Conservation (phyloP, 2,113 vertebrate species). For the Calidris pygmaea region DNA sequence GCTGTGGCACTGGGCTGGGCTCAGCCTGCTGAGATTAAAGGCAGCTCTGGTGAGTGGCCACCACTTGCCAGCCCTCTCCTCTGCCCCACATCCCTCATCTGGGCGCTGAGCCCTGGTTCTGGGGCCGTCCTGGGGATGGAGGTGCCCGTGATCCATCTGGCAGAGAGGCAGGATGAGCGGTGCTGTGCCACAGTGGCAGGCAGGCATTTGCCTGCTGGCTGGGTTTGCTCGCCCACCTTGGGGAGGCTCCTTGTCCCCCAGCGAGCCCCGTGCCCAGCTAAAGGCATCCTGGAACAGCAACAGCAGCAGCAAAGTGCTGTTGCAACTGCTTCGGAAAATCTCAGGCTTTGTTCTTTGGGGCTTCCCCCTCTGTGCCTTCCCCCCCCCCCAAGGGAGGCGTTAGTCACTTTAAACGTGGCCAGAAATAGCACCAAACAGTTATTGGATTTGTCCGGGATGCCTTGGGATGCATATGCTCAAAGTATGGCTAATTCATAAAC, state of each 20-base stretch:
- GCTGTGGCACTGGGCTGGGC: background rate
- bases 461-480: background rate
- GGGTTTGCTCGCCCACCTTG: background rate
- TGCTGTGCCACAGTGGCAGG: rapidly evolving
- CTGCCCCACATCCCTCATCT: background rate
- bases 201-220: background rate
- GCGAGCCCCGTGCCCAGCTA: rapidly evolving
- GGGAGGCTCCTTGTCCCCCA: background rate
- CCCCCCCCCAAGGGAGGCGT: background rate
- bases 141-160: no score
- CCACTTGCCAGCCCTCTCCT: background rate
- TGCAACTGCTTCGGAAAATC: background rate
- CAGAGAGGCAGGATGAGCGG: rapidly evolving
- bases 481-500: constrained; percentile 35
- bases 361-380: background rate
- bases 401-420: background rate
- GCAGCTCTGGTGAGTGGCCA: rapidly evolving
- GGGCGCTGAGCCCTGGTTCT: rapidly evolving
- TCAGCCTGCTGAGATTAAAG: background rate
- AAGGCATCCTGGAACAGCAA: background rate
- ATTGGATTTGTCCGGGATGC: constrained; percentile 24
- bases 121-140: rapidly evolving
- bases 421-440: background rate
- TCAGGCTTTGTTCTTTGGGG: constrained; percentile 4
- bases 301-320: background rate